Percentiles rank a stretch among this genome's conserved stretches.
These are phyloP conservation scores for Mayetiola destructor DNA, from an alignment of 2,888 invertebrate genomes.

Conservation along the genomic window DNA sequence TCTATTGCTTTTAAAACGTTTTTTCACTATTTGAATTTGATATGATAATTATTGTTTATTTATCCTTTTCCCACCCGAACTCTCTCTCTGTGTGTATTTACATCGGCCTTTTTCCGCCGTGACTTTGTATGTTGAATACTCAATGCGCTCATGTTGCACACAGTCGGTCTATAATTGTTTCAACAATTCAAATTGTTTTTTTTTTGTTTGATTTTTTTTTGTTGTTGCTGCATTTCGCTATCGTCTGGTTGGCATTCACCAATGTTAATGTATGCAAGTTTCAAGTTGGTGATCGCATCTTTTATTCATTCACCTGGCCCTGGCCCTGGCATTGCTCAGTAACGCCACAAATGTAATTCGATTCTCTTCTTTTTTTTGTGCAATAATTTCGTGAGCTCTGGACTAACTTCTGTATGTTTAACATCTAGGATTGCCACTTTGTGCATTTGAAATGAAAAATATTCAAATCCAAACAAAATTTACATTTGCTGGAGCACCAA, in stretches of 20 bases:
- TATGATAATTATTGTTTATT: conserved; percentile 13
- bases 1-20: not conserved
- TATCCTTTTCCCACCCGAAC: not conserved
- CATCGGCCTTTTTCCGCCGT: too few species aligned
- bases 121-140: too few species aligned
- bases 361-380: too few species aligned
- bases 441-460: too few species aligned
- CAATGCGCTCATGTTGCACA: too few species aligned
- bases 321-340: too few species aligned
- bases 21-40: not conserved
- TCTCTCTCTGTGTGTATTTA: not conserved
- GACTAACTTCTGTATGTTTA: too few species aligned
- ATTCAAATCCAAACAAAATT: too few species aligned
- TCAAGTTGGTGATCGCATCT: conserved; percentile 10
- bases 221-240: not conserved
- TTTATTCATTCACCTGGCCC: too few species aligned
- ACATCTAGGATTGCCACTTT: too few species aligned
- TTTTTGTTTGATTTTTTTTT: not conserved
- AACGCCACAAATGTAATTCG: conserved; percentile 8
- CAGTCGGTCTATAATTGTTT: not conserved
- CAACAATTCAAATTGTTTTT: not conserved
- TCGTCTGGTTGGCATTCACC: not conserved
- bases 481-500: too few species aligned
- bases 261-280: too few species aligned
- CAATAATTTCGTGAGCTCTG: conserved; percentile 8